These are phyloP conservation scores for Sebastiscus albofasciatus DNA, from an alignment of 2,797 vertebrate genomes.

Conservation along the genomic window DNA sequence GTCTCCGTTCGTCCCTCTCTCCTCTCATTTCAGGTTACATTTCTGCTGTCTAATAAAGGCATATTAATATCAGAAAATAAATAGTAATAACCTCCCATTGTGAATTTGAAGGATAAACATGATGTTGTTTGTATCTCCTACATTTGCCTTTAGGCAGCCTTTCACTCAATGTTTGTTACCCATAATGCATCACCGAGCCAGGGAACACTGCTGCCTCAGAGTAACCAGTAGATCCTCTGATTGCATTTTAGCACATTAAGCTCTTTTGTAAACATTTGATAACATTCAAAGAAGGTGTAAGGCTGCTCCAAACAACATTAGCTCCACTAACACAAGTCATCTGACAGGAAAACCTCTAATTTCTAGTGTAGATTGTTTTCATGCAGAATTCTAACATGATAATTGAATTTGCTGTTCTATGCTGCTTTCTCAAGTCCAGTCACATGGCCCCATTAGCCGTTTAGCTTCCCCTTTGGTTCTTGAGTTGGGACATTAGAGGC, in stretches of 20 bases:
- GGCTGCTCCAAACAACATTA: conserved; percentile 78
- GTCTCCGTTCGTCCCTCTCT: neutral
- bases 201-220: conserved; percentile 28
- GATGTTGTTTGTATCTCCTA: neutral
- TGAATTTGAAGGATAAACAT: neutral
- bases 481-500: conserved; percentile 59
- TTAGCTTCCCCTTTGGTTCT: conserved; percentile 74
- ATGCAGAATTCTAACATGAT: conserved; percentile 87
- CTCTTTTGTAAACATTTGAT: conserved; percentile 86
- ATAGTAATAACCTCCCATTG: neutral
- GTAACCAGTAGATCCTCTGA: conserved; percentile 60
- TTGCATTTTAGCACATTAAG: conserved; percentile 82
- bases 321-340: conserved; percentile 81
- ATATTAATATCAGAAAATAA: neutral
- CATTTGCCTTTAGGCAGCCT: neutral
- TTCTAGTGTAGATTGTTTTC: conserved; percentile 88
- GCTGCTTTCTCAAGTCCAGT: conserved; percentile 77
- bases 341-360: conserved; percentile 86
- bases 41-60: neutral
- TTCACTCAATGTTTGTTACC: conserved; percentile 18
- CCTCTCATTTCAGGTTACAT: neutral
- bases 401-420: conserved; percentile 85
- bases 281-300: conserved; percentile 80
- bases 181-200: conserved; percentile 43
- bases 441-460: conserved; percentile 81